These are phyloP conservation scores for Grus americana DNA, from an alignment of 2,113 vertebrate genomes.

Conservation along the genomic window DNA sequence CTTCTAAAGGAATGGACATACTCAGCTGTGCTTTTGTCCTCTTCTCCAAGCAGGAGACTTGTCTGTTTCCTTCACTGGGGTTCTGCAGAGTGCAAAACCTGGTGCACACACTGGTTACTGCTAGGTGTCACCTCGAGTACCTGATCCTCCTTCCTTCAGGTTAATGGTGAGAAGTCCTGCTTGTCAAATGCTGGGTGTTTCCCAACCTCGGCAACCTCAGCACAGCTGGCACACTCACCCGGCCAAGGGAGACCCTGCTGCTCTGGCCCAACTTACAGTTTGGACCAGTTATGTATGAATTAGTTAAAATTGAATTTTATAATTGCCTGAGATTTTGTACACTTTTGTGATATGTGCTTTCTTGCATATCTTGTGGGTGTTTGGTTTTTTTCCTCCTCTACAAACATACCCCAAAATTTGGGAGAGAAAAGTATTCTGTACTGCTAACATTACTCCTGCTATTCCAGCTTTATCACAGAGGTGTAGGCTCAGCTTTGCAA, in stretches of 20 bases:
- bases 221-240: background rate
- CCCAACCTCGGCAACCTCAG: background rate
- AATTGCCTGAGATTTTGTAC: background rate
- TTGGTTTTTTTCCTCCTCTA: background rate
- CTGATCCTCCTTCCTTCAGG: background rate
- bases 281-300: background rate
- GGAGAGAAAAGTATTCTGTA: background rate
- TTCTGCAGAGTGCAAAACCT: background rate
- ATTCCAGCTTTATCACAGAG: background rate
- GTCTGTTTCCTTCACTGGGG: background rate
- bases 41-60: background rate
- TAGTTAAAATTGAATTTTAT: background rate
- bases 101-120: background rate
- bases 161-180: background rate
- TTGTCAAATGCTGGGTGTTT: background rate
- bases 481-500: background rate
- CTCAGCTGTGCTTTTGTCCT: background rate
- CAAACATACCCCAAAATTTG: background rate
- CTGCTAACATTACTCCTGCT: background rate
- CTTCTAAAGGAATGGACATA: background rate
- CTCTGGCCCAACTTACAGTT: fast-evolving
- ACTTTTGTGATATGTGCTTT: background rate
- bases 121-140: background rate
- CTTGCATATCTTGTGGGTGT: background rate
- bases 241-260: background rate